These are phyloP conservation scores for Trichacis sp. DNA, from an alignment of 2,888 invertebrate species.

Conservation along the genomic window DNA sequence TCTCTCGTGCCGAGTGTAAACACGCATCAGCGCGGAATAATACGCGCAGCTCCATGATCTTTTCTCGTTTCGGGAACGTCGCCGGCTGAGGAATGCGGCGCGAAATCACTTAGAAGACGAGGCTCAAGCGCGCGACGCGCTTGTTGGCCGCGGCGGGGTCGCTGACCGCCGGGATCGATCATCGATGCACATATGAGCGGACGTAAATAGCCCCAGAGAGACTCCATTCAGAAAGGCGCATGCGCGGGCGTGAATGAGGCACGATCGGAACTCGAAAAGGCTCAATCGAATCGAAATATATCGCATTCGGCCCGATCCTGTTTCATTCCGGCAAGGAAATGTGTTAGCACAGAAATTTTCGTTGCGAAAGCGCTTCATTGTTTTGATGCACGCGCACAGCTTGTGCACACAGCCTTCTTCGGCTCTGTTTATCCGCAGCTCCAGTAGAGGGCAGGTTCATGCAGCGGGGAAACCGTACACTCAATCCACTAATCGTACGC, in stretches of 20 bases:
- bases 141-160: conserved; percentile 23
- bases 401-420: too few relatives aligned
- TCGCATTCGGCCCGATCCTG: conserved; percentile 15
- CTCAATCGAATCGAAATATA: conserved; percentile 26
- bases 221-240: conserved; percentile 38
- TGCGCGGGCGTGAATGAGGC: conserved; percentile 42
- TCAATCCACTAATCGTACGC: not conserved
- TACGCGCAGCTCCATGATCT: not conserved
- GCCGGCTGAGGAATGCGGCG: not conserved
- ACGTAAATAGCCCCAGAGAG: conserved; percentile 38
- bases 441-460: not conserved
- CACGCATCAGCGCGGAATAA: conserved; percentile 30
- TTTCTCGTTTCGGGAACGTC: not conserved
- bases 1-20: conserved; percentile 35
- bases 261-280: conserved; percentile 26
- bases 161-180: conserved; percentile 43
- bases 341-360: too few relatives aligned
- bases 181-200: conserved; percentile 43
- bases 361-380: not conserved
- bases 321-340: too few relatives aligned
- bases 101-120: not conserved
- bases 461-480: not conserved
- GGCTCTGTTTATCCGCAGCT: not conserved
- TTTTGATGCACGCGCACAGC: too few relatives aligned
- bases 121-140: conserved; percentile 8